Evolutionary conservation across 2,113 vertebrate species (phyloP).

Genomic region (Rhadina sibilatrix): DNA sequence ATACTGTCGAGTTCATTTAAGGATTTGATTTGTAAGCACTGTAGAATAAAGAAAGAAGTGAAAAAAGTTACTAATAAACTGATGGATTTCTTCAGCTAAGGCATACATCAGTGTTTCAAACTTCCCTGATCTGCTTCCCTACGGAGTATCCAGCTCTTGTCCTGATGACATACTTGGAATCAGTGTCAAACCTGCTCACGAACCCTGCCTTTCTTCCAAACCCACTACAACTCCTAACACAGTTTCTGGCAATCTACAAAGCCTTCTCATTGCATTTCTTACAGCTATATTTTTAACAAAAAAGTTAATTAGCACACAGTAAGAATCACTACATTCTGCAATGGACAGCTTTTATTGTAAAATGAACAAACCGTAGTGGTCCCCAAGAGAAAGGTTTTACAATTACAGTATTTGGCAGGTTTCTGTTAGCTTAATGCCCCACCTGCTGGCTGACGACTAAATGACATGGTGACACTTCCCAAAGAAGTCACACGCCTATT

Average conservation of each 20-base stretch:
- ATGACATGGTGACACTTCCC: neutral
- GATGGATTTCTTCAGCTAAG: neutral
- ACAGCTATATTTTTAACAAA: neutral
- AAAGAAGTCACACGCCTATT: neutral
- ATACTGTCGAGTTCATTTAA: neutral
- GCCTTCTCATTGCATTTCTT: neutral
- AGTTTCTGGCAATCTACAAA: neutral
- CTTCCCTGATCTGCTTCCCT: neutral
- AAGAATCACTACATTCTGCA: neutral
- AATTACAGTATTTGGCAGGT: neutral
- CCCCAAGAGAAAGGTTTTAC: neutral
- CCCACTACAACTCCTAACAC: accelerated
- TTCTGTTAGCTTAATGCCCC: conserved; percentile 65
- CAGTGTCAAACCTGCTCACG: neutral
- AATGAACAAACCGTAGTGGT: neutral
- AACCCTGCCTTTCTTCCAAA: neutral
- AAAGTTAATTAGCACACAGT: neutral
- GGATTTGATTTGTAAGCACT: neutral
- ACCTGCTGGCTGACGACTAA: conserved; percentile 57
- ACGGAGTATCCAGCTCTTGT: neutral
- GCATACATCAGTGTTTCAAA: neutral
- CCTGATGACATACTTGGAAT: neutral
- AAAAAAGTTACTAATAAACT: neutral
- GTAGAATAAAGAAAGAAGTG: neutral
- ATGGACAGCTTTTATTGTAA: neutral